Base-by-base conservation (phyloP, 2,888 invertebrate species). In the Nycteola revayana region DNA sequence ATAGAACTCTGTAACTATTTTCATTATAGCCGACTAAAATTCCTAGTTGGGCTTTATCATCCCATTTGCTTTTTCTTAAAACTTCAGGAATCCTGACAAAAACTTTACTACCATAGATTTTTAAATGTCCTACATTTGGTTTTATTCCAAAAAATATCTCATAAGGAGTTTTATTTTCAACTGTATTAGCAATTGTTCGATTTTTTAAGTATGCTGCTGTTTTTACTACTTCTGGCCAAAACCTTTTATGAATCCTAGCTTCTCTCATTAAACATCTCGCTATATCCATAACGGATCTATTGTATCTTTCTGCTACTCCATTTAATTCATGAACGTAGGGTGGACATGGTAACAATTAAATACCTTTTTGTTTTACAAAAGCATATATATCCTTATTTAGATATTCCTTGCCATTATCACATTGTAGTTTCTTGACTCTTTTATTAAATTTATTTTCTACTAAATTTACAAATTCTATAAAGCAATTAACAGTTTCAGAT, bases 11-110 rank as follows among this genome's bases (percentile, higher is more conserved):
- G 31, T 63, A 63, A n/a, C 64, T 36, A 46, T 40, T 48, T 11
- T 57, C 48, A 32, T 35, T 49, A 43, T 63, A 65, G 10, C 56
- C 63, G 2, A 66, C 32, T 35, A 62, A 39, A 7, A 59, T 28
- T 29, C 57, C 59, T 28, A 28, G 1, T 42, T 55, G 32, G 1
- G 53, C 49, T 42, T 60, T 59, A 25, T 53, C 38, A 32, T 60
- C 58, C 57, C 56, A 63, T 42, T 63, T 63, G 37, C 30, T 38
- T 47, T 36, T 52, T 44, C 59, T 51, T 38, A 31, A 32, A 17
- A 32, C 49, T 39, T 63, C 62, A 7, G 61, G 61, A 22, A 59
- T 50, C 26, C 58, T 63, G 1, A 65, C 60, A 51, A 44, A 61
- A 6, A 60, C 56, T 48, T 27, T 60, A 46, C 60, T 57, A 10